Base-by-base conservation (phyloP, 2,888 invertebrate species). In the Serrognathus titanus region DNA sequence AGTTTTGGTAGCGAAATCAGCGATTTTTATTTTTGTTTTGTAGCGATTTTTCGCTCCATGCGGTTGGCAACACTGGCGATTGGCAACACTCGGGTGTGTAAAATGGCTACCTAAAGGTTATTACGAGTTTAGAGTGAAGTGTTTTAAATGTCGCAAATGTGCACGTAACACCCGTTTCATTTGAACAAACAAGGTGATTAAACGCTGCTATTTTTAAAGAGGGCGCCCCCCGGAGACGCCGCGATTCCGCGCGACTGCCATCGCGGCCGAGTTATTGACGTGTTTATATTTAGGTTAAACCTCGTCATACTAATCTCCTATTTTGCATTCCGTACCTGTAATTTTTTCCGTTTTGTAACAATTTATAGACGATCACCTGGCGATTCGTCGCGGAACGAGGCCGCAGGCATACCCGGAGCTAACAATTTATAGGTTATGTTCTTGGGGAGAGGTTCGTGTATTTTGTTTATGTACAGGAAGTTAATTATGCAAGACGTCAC, bases 241-340 rank as follows among this genome's bases (percentile, higher is more conserved):
- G 43, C 24, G 20, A 43, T 16, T 5, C 45, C 20, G 13, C 7
- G 39, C 45, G 35, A 48, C 36, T 11, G 31, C n/a, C 38, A 48
- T 47, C 35, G 35, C 16, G 24, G 31, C 35, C 46, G 46, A 39
- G 48, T 54, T 53, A 54, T 57, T 61, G 60, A 61, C 58, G 63
- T 71, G 69, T 72, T 70, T 73, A 69, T 71, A 75, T 73, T 71
- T 75, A 75, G 75, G 74, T 75, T 75, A 74, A 71, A 70, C 68
- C 49, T 38, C 58, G 58, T 58, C 58, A 58, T 51, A 58, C 58
- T 38, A 49, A 54, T 58, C 38, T 57, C 57, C 53, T 57, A 53
- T 53, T 53, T 54, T 57, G 49, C 59, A 54, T 62, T 55, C 57
- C 56, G 57, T 51, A 58, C 66, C 57, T 59, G 55, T 58, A 58